Base-by-base conservation (phyloP, 2,113 vertebrate species). In the Gobiocypris rarus region DNA sequence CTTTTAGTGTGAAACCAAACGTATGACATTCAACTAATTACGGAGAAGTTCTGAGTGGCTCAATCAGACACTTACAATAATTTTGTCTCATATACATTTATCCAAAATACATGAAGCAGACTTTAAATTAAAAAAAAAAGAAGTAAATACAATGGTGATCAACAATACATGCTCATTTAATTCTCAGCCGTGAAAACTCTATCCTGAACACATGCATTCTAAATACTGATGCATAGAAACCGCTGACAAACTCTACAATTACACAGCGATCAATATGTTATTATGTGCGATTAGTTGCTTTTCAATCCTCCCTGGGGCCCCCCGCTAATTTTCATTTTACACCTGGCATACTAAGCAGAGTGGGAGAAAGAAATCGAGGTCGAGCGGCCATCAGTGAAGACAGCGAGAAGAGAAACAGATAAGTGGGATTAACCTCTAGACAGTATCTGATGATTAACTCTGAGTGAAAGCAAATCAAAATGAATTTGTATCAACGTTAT, bases 241-340 rank as follows among this genome's bases (percentile, higher is more conserved):
- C 63, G 77, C 86, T 84, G 86, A 87, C 84, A 87, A 85, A 89
- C 83, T 85, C 82, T 80, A 75, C 85, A 84, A 89, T 86, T 87
- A 88, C 86, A 81, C 78, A 34, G 13, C 10, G 81, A 91, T 91
- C 90, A 88, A 87, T 88, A 89, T 84, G 89, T 88, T 88, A 88
- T 91, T 88, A 90, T 91, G 86, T 84, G 82, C 75, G 48, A 90
- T 90, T 83, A 89, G 89, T 59, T 83, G 83, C 81, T 85, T 87
- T 86, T 88, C 86, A 88, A 50, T 69, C 78, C 38, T 81, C 74
- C 75, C 81, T 70, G 84, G 82, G 78, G 81, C 63, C 26, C n/a
- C 26, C 41, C 3, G 70, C 89, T 77, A 78, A 71, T 77, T 82
- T 80, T 65, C 63, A 87, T 84, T 86, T 86, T 87, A 81, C 85